A percentile compares a stretch with the other conserved stretches of the same genome.
Conservation (phyloP, 1,140 invertebrate genomes). For the Nasonia vitripennis region DNA sequence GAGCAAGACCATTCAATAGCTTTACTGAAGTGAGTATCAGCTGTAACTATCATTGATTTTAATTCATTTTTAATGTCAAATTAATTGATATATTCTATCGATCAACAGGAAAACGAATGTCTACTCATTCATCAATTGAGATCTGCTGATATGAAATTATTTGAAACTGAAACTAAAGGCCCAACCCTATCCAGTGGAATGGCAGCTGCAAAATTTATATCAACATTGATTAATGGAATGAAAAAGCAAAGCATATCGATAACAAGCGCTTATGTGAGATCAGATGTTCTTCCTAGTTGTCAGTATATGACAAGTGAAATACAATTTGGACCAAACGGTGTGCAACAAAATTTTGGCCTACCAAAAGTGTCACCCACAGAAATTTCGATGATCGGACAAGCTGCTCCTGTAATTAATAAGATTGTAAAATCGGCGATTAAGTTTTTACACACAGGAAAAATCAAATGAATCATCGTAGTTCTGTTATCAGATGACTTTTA, state of each 20-base stretch:
- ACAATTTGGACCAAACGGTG: constrained; percentile 61
- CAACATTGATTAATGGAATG: constrained; percentile 59
- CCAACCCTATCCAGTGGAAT: constrained; percentile 59
- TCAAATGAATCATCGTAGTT: not conserved
- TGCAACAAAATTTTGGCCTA: constrained; percentile 61
- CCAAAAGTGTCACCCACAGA: constrained; percentile 63
- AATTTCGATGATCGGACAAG: constrained; percentile 57
- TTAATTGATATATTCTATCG: not conserved
- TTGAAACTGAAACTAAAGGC: constrained; percentile 43
- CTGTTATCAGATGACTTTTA: not conserved
- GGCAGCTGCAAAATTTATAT: constrained; percentile 64
- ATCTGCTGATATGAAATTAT: constrained; percentile 54
- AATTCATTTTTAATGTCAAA: not conserved
- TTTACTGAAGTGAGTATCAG: constrained; percentile 59
- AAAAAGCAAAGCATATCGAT: constrained; percentile 54
- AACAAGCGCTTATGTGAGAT: constrained; percentile 63
- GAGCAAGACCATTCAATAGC: constrained; percentile 57
- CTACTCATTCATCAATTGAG: constrained; percentile 59
- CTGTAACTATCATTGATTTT: not conserved
- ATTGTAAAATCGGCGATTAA: constrained; percentile 54
- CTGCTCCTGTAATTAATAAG: constrained; percentile 63
- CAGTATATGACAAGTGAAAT: constrained; percentile 64
- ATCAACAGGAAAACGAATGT: constrained; percentile 58
- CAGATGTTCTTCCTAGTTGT: constrained; percentile 64
- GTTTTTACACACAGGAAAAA: constrained; percentile 40